phyloP scores from a whole-genome alignment of 2,888 invertebrate species.

The Nomada lathburiana region DNA sequence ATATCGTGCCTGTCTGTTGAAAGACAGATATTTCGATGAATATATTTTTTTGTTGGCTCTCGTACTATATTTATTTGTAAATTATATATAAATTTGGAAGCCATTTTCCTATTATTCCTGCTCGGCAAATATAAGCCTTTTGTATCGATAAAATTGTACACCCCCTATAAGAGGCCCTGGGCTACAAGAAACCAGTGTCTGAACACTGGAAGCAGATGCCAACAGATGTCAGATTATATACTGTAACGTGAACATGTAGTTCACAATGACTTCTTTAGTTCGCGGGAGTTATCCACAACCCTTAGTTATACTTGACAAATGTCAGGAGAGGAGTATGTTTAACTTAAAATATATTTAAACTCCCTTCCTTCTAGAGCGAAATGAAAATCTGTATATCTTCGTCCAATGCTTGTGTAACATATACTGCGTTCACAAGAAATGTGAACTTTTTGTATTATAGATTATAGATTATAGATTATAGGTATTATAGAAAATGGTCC shows the following conservation, averaged over 20 bases:
- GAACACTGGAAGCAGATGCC: slow-evolving; percentile 3
- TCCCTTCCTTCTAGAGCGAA: background rate
- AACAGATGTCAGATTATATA: slow-evolving; percentile 45
- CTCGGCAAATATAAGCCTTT: background rate
- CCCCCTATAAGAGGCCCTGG: background rate
- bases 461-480: too few species aligned
- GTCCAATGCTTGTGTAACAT: background rate
- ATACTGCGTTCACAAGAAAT: background rate
- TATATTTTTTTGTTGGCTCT: too few species aligned
- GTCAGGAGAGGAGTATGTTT: background rate
- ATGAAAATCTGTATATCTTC: background rate
- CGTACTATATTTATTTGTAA: too few species aligned
- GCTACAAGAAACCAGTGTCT: background rate
- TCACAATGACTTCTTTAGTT: slow-evolving; percentile 2
- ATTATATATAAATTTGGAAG: too few species aligned
- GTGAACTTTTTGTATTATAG: too few species aligned
- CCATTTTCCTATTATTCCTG: background rate
- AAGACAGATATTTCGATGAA: too few species aligned
- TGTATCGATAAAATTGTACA: background rate
- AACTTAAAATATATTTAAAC: background rate
- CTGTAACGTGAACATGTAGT: slow-evolving; percentile 24
- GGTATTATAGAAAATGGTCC: too few species aligned
- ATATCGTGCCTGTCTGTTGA: too few species aligned
- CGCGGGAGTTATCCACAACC: slow-evolving; percentile 20
- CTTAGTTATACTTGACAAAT: slow-evolving; percentile 19